Base-by-base conservation (phyloP, 2,113 vertebrate species). In the Cardinalis cardinalis region DNA sequence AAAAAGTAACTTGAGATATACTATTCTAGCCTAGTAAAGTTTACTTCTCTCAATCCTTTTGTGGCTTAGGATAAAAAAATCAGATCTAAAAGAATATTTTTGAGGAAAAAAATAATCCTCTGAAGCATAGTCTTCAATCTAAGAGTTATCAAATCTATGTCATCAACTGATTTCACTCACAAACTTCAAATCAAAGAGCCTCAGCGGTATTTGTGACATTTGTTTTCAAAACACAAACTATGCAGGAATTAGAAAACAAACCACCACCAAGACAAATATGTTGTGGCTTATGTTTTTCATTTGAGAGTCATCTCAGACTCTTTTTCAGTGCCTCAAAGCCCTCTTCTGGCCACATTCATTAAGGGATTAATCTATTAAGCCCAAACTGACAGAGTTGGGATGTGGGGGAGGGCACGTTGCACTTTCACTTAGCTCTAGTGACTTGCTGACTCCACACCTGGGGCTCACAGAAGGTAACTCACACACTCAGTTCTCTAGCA, bases 311-410 rank as follows among this genome's bases (percentile, higher is more conserved):
- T 73, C 60, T 32, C 55, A 51, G 40, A 14, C 73, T 74, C 61
- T 82, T 69, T 90, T 79, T 61, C 74, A 46, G 46, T 78, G 74
- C 84, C 81, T 82, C 71, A 61, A 87, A 94, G 78, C 77, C 87
- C 74, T 89, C 87, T 92, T 82, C 91, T 85, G 81, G 84, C 66
- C 84, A 69, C 66, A 9, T n/a, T 69, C 51, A 61, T 76, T 72
- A 89, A 53, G 68, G 46, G 63, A 78, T 53, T 82, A 14, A 71
- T 68, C 49, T 63, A 1, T 56, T 51, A 73, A 90, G 1, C 55
- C 59, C 41, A 61, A 61, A 25, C 25, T 66, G 66, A 75, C 74
- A 59, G 17, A 49, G 34, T 18, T 10, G 14, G 24, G 52, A 44
- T 68, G 80, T 25, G 44, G 28, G 25, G 73, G n/a, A 83, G 31